Base-by-base conservation (phyloP, 2,113 vertebrate species). In the Vidua chalybeata region DNA sequence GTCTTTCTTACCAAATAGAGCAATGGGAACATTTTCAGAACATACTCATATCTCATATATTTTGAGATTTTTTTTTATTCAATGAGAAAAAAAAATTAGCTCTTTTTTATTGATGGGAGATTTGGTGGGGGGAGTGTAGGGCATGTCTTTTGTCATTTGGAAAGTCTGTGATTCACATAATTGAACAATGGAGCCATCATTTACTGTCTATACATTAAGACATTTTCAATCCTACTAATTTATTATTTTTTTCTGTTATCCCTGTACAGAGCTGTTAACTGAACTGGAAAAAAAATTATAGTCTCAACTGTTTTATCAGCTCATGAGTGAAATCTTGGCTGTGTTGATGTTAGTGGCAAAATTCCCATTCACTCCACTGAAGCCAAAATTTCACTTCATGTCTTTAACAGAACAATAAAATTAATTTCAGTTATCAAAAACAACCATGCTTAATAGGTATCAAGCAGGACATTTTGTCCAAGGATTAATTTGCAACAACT, bases 71-170 rank as follows among this genome's bases (percentile, higher is more conserved):
- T 15, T 22, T 69, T 13, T 84, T 12, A 87, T 51, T 81, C 41
- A 85, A 11, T 51, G 12, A 64, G 41, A 13, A 56, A 86, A 88
- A 48, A 28, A 12, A 10, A 43, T 18, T 18, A 48, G 6, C 7
- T 51, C 13, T 69, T 35, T 75, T 37, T 80, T 77, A 74, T 14
- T 43, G 12, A 41, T 21, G 6, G 1, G 3, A 48, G 5, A 12
- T 35, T 62, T n/a, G 5, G 1, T 8, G 16, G 1, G 2, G 0
- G 15, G 1, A 2, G 4, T 4, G 1, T 15, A 45, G 3, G 20
- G 10, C 0, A 0, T 58, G 3, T 43, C 11, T 63, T 67, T 59
- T 61, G 7, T 19, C 2, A 6, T 51, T 56, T 80, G 43, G 30
- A 85, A 76, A 69, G 74, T 48, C 28, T 41, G 1, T 49, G 20